Evolutionary conservation across 2,888 invertebrate genomes (phyloP).

Genomic region (Mesoligia furuncula): DNA sequence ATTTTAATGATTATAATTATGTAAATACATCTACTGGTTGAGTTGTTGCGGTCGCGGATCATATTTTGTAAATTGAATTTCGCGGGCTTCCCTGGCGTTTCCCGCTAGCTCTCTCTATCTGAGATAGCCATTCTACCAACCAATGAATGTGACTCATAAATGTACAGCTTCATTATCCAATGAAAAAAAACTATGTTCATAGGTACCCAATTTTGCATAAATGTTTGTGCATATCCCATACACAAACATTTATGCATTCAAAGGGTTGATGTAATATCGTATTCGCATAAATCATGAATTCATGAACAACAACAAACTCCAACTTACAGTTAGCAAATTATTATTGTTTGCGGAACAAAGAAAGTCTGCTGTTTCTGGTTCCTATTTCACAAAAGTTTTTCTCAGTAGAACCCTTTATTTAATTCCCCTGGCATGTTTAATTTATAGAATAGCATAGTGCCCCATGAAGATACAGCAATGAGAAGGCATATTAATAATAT

Average conservation of each 20-base stretch:
- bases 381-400: constrained; percentile 34
- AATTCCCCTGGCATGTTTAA: background rate
- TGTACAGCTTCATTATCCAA: background rate
- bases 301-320: constrained; percentile 48
- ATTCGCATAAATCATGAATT: constrained; percentile 55
- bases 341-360: constrained; percentile 41
- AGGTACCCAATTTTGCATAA: background rate
- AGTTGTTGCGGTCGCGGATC: too few relatives aligned
- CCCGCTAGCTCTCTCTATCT: background rate
- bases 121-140: background rate
- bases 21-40: too few relatives aligned
- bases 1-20: too few relatives aligned
- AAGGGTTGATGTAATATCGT: constrained; percentile 34
- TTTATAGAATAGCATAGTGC: background rate
- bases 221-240: background rate
- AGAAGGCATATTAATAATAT: background rate
- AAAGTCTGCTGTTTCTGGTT: constrained; percentile 40
- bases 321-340: constrained; percentile 41
- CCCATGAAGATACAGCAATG: background rate
- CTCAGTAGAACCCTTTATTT: background rate
- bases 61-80: too few relatives aligned
- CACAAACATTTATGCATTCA: background rate
- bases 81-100: too few relatives aligned
- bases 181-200: background rate
- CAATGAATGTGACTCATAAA: background rate